phyloP scores from a whole-genome alignment of 2,113 vertebrate species.

The Tamias sibiricus region DNA sequence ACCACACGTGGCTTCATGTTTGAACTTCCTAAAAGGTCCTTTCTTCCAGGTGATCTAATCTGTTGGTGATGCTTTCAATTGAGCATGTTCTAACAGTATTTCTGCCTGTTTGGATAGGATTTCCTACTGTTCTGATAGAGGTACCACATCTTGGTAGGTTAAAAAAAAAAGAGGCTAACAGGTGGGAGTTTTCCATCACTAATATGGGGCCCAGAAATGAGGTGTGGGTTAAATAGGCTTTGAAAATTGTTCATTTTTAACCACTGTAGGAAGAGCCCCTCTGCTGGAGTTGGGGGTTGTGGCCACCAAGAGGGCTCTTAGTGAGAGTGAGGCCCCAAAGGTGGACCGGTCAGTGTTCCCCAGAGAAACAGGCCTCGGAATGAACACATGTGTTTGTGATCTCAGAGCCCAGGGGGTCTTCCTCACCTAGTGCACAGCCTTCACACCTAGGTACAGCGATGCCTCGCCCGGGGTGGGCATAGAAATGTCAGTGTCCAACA shows the following conservation, averaged over 20 bases:
- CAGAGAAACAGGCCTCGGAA: too few species aligned
- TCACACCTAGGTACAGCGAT: too few species aligned
- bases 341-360: too few species aligned
- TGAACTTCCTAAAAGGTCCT: accelerated
- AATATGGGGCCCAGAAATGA: background rate
- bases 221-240: accelerated
- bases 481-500: too few species aligned
- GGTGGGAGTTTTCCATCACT: background rate
- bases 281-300: background rate
- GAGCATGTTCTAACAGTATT: accelerated
- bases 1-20: background rate
- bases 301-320: background rate
- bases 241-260: background rate
- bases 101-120: background rate
- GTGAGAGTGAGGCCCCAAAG: accelerated
- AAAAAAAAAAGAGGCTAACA: too few species aligned
- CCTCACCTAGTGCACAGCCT: too few species aligned
- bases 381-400: too few species aligned
- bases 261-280: accelerated
- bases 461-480: too few species aligned
- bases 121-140: background rate
- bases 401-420: too few species aligned
- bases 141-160: too few species aligned
- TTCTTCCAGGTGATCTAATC: too few species aligned
- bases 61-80: too few species aligned